Evolutionary conservation across 2,888 invertebrate species (phyloP).

Genomic region (Ennomos fuscantarius): DNA sequence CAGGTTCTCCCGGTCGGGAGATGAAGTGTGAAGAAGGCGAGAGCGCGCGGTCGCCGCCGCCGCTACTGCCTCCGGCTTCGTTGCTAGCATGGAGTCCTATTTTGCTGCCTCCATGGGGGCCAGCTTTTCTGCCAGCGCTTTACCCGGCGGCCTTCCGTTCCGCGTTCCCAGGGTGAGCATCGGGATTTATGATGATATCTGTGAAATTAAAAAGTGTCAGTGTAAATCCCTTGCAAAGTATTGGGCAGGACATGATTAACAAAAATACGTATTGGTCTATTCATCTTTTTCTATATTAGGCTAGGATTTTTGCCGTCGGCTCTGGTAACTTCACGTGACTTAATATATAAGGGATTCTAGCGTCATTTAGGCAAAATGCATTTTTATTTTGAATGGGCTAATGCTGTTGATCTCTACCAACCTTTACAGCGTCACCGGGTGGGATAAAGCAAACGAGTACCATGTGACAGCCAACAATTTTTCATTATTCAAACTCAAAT

Average conservation of each 20-base stretch:
- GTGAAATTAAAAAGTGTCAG: constrained; percentile 29
- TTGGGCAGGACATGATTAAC: neutral
- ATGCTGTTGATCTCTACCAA: no score
- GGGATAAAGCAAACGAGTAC: no score
- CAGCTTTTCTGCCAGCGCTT: constrained; percentile 89
- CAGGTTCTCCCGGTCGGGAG: constrained; percentile 82
- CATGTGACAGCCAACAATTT: no score
- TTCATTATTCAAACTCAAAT: no score
- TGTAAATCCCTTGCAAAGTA: constrained; percentile 13
- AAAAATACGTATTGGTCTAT: no score
- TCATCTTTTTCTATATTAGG: no score
- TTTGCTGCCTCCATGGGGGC: constrained; percentile 90
- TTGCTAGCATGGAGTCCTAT: constrained; percentile 91
- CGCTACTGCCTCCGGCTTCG: constrained; percentile 85
- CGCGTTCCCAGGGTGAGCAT: constrained; percentile 90
- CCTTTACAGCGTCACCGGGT: no score
- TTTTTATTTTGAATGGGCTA: no score
- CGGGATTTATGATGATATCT: constrained; percentile 29
- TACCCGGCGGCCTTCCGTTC: constrained; percentile 90
- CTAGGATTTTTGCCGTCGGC: no score
- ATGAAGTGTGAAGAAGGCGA: constrained; percentile 82
- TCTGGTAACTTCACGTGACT: no score
- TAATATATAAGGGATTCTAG: no score
- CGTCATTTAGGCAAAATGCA: no score
- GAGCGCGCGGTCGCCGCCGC: constrained; percentile 72